Conservation (phyloP, 1,140 invertebrate species). For the Drosophila paulistorum region DNA sequence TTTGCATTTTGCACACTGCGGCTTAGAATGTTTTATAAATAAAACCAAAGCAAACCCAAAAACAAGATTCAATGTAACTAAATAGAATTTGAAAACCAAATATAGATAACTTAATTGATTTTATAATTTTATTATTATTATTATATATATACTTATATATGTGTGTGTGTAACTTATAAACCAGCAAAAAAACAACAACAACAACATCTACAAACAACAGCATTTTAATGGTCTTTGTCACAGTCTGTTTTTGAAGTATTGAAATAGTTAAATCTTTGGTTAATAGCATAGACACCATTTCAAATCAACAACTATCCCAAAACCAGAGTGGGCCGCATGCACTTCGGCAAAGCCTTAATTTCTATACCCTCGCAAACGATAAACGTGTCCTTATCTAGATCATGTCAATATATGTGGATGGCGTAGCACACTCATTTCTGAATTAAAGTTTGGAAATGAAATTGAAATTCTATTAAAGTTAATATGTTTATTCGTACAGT, state of each 20-base stretch:
- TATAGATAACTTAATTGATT: slow-evolving; percentile 8
- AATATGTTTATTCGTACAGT: too few species aligned
- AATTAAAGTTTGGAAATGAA: too few species aligned
- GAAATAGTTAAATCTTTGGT: slow-evolving; percentile 37
- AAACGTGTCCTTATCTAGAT: too few species aligned
- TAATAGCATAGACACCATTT: slow-evolving; percentile 23
- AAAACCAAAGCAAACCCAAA: slow-evolving; percentile 40
- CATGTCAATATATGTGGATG: too few species aligned
- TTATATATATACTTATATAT: background rate
- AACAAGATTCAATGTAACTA: slow-evolving; percentile 28
- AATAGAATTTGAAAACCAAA: slow-evolving; percentile 39
- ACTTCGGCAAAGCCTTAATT: slow-evolving; percentile 1
- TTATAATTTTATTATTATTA: slow-evolving; percentile 19
- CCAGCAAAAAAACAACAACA: slow-evolving; percentile 37
- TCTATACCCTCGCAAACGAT: background rate
- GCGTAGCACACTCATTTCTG: too few species aligned
- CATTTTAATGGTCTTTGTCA: slow-evolving; percentile 56
- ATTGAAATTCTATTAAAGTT: too few species aligned
- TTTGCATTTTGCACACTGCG: slow-evolving; percentile 83
- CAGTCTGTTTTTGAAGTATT: slow-evolving; percentile 63
- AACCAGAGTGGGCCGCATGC: background rate
- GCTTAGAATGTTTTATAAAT: slow-evolving; percentile 76
- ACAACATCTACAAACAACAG: slow-evolving; percentile 31
- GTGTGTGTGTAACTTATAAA: slow-evolving; percentile 25
- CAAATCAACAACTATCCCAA: background rate